Percentiles rank a stretch among this genome's conserved stretches.
Evolutionary conservation across 2,797 vertebrate genomes (phyloP).

Genomic region (Perodicticus potto): DNA sequence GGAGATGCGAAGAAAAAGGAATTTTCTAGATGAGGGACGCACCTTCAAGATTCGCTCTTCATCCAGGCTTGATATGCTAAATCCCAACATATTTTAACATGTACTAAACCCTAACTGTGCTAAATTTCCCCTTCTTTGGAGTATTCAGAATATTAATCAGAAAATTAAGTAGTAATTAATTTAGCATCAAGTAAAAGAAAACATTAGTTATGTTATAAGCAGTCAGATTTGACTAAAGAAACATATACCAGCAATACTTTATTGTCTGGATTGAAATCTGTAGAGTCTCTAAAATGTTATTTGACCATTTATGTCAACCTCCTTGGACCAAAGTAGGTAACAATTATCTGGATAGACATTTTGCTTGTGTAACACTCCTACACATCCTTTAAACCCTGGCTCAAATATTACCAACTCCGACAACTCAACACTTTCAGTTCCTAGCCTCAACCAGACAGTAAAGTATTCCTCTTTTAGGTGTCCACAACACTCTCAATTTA

Average conservation of each 20-base stretch:
- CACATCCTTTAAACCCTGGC: constrained; percentile 2
- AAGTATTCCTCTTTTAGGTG: neutral
- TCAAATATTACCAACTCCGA: constrained; percentile 16
- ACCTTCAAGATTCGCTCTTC: constrained; percentile 41
- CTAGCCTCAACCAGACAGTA: neutral
- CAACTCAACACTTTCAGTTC: neutral
- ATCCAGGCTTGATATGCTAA: neutral
- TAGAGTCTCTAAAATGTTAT: constrained; percentile 15
- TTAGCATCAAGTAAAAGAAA: constrained; percentile 46
- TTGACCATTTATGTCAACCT: constrained; percentile 27
- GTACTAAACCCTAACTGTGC: neutral
- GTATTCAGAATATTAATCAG: constrained; percentile 19
- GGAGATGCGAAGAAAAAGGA: neutral
- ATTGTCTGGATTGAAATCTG: constrained; percentile 24
- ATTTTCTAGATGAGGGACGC: neutral
- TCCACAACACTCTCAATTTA: neutral
- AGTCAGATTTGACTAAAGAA: constrained; percentile 35
- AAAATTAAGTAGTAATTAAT: constrained; percentile 47
- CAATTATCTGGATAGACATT: neutral
- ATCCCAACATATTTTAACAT: neutral
- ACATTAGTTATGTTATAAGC: constrained; percentile 11
- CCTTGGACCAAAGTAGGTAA: constrained; percentile 31
- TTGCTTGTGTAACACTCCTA: constrained; percentile 24
- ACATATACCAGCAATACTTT: neutral
- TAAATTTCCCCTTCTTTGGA: neutral